A percentile compares a stretch with the other conserved stretches of the same genome.
Evolutionary conservation across 2,113 vertebrate species (phyloP).

Genomic region (Charadrius vociferus): DNA sequence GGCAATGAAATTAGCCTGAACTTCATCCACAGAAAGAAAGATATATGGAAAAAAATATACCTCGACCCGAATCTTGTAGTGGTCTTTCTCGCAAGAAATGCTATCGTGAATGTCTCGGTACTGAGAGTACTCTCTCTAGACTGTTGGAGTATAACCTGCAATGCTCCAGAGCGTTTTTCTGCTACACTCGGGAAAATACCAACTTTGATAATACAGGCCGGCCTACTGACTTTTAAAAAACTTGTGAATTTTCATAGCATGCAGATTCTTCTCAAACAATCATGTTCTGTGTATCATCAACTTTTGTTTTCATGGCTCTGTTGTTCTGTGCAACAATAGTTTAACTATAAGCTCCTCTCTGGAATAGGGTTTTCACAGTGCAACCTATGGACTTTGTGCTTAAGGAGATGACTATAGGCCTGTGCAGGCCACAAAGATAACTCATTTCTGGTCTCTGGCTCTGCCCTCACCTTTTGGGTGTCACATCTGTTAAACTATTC

Average conservation of each 20-base stretch:
- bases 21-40: not conserved
- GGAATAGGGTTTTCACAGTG: not conserved
- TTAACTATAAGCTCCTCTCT: not conserved
- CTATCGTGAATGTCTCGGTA: not conserved
- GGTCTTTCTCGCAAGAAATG: not conserved
- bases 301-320: not conserved
- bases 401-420: not conserved
- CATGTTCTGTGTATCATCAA: accelerated
- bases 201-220: not conserved
- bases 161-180: not conserved
- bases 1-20: not conserved
- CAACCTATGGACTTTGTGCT: not conserved
- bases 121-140: not conserved
- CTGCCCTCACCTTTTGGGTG: not conserved
- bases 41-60: not conserved
- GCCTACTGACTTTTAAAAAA: not conserved
- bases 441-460: not conserved
- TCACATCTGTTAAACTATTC: not conserved
- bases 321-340: not conserved
- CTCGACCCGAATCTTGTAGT: not conserved
- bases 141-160: not conserved
- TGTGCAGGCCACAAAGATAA: not conserved
- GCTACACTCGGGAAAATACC: not conserved
- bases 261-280: not conserved
- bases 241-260: not conserved